Evolutionary conservation across 2,797 vertebrate species (phyloP), one percentile per base, ranked within the genome.

Genomic region (Macroramphosus scolopax): DNA sequence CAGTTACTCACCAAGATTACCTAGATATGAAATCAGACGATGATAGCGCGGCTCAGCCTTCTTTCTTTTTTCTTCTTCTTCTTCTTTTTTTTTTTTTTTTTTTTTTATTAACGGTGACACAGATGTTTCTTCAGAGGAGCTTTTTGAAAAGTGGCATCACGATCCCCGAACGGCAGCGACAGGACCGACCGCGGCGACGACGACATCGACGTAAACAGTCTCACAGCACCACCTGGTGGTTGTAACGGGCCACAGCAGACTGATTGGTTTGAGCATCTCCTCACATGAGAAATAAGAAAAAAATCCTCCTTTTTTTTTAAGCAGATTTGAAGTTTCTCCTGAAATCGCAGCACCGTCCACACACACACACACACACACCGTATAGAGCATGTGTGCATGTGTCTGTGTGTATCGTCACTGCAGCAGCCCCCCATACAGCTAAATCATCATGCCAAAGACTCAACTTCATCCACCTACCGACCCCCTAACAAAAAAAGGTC

Each of bases 391-490:
- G 71, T 68, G 77, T 7, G 9, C 9, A 34, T 69, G 71, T 77
- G 63, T n/a, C n/a, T 79, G 72, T 72, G 22, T 66, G 77, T 71
- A 40, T 42, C 9, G 72, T 60, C 20, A 31, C 50, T 18, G 66
- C 69, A 67, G 72, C 72, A 59, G 52, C 48, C 67, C 63, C 77
- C 10, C 78, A 79, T 90, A 91, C 93, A 95, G 94, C 94, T 91
- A 92, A 91, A 86, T 91, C 91, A 85, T 91, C 93, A 93, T 89
- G 92, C 96, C 95, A 97, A 97, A 97, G 93, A 95, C 88, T 83
- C 75, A 77, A 80, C 68, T 48, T 48, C 59, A 52, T 26, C 40
- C 46, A 49, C 45, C 17, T 6, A 22, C 16, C n/a, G 52, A 49
- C 24, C 40, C 48, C 51, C 40, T 15, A 12, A 32, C 14, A 69